Evolutionary conservation across 2,113 vertebrate genomes (phyloP).

Genomic region (Melanostigma gelatinosum): DNA sequence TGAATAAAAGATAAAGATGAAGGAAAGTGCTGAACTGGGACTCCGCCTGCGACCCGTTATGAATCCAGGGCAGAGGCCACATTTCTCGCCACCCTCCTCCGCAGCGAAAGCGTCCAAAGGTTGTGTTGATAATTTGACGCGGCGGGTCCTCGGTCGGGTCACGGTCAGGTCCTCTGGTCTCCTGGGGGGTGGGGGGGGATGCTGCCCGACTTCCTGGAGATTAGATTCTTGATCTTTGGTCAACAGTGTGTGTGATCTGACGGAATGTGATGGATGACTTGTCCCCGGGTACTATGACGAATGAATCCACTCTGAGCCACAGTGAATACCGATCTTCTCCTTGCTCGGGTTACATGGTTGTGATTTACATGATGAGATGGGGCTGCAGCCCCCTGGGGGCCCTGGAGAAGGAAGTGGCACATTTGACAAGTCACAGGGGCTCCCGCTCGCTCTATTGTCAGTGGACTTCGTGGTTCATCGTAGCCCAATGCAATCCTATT

Average conservation of each 20-base stretch:
- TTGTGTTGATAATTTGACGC: conserved; percentile 57
- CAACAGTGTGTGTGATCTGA: conserved; percentile 50
- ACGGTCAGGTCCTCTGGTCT: conserved; percentile 38
- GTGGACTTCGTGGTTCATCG: conserved; percentile 2
- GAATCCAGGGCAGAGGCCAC: conserved; percentile 54
- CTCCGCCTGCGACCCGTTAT: conserved; percentile 44
- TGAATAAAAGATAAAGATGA: conserved; percentile 78
- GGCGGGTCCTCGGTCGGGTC: conserved; percentile 21
- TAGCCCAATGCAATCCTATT: conserved; percentile 32
- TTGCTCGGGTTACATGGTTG: conserved; percentile 24
- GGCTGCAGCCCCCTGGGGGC: neutral
- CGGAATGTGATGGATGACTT: conserved; percentile 56
- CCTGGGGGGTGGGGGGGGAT: neutral
- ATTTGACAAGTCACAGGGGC: conserved; percentile 45
- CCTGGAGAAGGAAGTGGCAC: conserved; percentile 18
- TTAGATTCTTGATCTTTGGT: conserved; percentile 54
- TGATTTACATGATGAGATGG: conserved; percentile 58
- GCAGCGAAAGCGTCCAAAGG: conserved; percentile 7
- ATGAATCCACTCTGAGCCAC: conserved; percentile 18
- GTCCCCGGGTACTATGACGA: conserved; percentile 42
- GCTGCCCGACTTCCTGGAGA: conserved; percentile 47
- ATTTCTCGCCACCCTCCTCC: conserved; percentile 21
- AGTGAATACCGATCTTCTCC: conserved; percentile 29
- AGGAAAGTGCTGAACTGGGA: conserved; percentile 64
- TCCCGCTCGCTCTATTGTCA: conserved; percentile 29